Evolutionary conservation across 2,797 vertebrate genomes (phyloP), one percentile per base, ranked within the genome.

Genomic region (Gymnothorax javanicus): DNA sequence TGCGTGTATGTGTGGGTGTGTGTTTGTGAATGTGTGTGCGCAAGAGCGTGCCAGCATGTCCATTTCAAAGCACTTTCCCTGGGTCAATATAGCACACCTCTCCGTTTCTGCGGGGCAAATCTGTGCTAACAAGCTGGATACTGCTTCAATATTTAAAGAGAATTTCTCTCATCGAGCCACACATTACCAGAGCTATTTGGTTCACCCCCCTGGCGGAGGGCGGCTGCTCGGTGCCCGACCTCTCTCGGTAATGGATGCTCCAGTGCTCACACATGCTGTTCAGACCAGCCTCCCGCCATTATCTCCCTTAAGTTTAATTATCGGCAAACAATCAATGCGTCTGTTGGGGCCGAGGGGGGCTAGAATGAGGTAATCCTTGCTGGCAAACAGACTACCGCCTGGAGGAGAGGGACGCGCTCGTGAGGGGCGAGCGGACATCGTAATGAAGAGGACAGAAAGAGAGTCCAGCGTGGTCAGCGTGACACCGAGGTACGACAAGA

Each of bases 121-220:
- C 71, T 73, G 71, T 73, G 27, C 71, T 73, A 73, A 73, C 71
- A 43, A 73, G 71, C 71, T 73, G 71, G 27, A 73, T 73, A 15
- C 71, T 73, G 71, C 71, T 73, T 73, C 33, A 73, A 73, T 73
- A 73, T 73, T 73, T 73, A 73, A 73, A 25, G 33, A 43, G 71
- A 27, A 73, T 73, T 43, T 73, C 71, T 33, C 71, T 73, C 43
- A 71, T 71, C n/a, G 69, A 25, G 69, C 33, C 69, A 71, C n/a
- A 33, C 69, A 71, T 71, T 71, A 71, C 27, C 69, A 71, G 69
- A 71, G 71, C 27, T 3, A 73, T 73, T 73, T 12, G 9, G 9
- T 43, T 17, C 71, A 73, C 27, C 33, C 71, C 69, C 75, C 43
- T 79, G 27, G 33, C 43, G 54, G 43, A 79, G 33, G 43, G 13